Conservation (phyloP, 1,140 invertebrate species). For the Euwallacea fornicatus region DNA sequence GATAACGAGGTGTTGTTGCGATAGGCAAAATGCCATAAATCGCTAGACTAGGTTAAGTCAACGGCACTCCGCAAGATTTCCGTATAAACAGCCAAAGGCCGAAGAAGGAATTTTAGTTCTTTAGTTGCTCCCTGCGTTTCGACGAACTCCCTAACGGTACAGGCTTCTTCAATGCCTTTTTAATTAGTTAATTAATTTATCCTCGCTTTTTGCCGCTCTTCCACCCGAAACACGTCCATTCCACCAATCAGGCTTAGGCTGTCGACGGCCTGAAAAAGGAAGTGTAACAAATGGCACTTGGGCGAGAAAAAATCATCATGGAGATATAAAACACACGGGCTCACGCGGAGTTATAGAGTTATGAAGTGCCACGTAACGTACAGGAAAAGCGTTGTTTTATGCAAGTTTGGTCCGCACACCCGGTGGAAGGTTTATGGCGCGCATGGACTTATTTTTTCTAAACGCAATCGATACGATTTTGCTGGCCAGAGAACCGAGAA, state of each 20-base stretch:
- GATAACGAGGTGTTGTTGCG: not conserved
- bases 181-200: not conserved
- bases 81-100: constrained; percentile 14
- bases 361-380: constrained; percentile 35
- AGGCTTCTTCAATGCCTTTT: not conserved
- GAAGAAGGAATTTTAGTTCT: constrained; percentile 14
- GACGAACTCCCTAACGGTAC: constrained; percentile 10
- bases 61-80: constrained; percentile 20
- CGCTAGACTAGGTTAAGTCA: constrained; percentile 18
- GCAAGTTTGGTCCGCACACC: constrained; percentile 45
- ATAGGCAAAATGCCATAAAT: constrained; percentile 14
- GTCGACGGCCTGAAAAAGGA: no score
- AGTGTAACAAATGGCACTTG: not conserved
- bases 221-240: not conserved
- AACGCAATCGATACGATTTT: constrained; percentile 44
- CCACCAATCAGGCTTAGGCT: not conserved
- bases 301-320: not conserved
- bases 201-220: not conserved
- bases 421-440: constrained; percentile 41
- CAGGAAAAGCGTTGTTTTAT: constrained; percentile 47
- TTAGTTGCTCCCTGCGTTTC: constrained; percentile 1
- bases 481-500: constrained; percentile 18
- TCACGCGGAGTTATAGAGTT: constrained; percentile 33
- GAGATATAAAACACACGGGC: constrained; percentile 14
- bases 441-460: constrained; percentile 51